Base-by-base conservation (phyloP, 2,888 invertebrate genomes). In the Coenonympha arcania region DNA sequence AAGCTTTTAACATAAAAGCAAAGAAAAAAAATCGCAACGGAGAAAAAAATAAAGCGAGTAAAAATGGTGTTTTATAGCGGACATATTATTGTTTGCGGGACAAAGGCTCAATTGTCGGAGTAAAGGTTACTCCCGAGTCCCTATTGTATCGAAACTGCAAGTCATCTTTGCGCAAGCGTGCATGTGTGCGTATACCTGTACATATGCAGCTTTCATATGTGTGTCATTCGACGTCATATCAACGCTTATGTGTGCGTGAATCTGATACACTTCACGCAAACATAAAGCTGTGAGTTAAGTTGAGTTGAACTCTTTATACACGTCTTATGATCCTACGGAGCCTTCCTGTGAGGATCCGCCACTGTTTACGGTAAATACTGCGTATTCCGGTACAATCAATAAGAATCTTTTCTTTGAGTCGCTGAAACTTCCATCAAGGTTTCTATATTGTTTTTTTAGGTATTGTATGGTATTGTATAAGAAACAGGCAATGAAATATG, bases 61-160 rank as follows among this genome's bases (percentile, higher is more conserved):
- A 24, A 24, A 39, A 24, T 24, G 39, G 39, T 39, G 15, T 11
- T 39, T 39, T 39, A 39, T 24, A 16, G 22, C 39, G 22, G 15
- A 39, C 39, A 39, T 39, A 39, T 28, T 39, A 39, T 28, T 41
- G 28, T 41, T 30, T 30, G 30, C 41, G 19, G 28, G 11, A 30
- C 28, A 41, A 41, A 41, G 41, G 11, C 19, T 4, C 41, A 13
- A 30, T 41, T 30, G 28, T 30, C 41, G 15, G 41, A 13, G 30
- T 30, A 41, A 41, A 16, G 41, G 41, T n/a, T n/a, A n/a, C n/a
- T n/a, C n/a, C n/a, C n/a, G n/a, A n/a, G n/a, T n/a, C n/a, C n/a
- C n/a, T n/a, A n/a, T n/a, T n/a, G n/a, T n/a, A n/a, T n/a, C n/a
- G n/a, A n/a, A n/a, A n/a, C n/a, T n/a, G n/a, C n/a, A n/a, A n/a